These are phyloP conservation scores for Synergus umbraculus DNA, from an alignment of 2,888 invertebrate genomes.

Conservation along the genomic window DNA sequence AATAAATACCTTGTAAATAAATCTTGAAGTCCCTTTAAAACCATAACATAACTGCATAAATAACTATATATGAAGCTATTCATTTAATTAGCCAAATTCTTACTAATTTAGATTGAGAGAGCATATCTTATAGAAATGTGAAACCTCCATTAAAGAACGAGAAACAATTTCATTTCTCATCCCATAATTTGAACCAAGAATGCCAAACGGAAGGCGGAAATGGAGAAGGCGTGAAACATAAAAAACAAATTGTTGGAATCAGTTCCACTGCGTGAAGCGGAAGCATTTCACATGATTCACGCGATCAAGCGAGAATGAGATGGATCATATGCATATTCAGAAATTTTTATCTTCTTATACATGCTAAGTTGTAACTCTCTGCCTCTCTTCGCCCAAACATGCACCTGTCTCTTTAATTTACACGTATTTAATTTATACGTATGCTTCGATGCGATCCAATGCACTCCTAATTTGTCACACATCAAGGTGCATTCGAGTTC, in stretches of 20 bases:
- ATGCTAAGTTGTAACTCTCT: too few species aligned
- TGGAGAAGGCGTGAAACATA: background rate
- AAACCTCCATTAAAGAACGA: background rate
- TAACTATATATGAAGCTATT: too few species aligned
- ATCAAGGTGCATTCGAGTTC: background rate
- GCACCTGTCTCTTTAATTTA: background rate
- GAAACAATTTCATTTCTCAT: background rate
- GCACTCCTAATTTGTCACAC: background rate
- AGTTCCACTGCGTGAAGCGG: background rate
- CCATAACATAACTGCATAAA: too few species aligned
- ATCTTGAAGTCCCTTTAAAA: too few species aligned
- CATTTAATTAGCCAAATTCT: too few species aligned
- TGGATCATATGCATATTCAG: background rate
- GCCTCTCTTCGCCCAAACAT: too few species aligned
- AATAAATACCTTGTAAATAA: too few species aligned
- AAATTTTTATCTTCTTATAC: background rate
- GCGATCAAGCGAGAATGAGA: slow-evolving; percentile 1
- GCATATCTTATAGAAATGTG: background rate
- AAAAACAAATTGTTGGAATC: background rate
- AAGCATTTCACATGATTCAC: background rate
- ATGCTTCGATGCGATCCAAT: background rate
- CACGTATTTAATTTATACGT: background rate
- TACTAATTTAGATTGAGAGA: background rate
- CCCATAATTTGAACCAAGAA: background rate
- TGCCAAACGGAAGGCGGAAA: slow-evolving; percentile 3